Evolutionary conservation across 2,888 invertebrate species (phyloP), one percentile per base, ranked within the genome.

Genomic region (Adela reaumurella): DNA sequence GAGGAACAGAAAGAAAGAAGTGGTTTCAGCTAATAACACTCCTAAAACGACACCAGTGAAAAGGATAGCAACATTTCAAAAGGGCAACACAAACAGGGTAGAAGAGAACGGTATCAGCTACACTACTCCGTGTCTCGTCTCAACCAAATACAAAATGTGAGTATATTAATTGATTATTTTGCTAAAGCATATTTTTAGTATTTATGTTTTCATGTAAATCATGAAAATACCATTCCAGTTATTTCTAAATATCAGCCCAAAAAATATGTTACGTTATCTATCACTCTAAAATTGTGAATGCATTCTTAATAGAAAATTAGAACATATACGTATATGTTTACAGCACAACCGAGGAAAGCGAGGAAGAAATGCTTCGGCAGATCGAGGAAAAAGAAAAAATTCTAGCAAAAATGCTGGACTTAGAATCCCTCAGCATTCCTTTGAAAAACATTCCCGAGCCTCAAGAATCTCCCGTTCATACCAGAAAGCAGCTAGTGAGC

Each of bases 311-410:
- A 19, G 17, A 18, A 42, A 19, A 24, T 18, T 46, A 44, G 10
- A 45, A 1, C 43, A 24, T 35, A n/a, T n/a, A n/a, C n/a, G n/a
- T 11, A 42, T 19, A 41, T 2, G 11, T 43, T 43, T 80, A 80
- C 42, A 67, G 81, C 54, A 60, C 77, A 43, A 74, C 82, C 1
- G 82, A 85, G 57, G 67, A 81, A 45, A 71, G 81, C 58, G 86
- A 86, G 64, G 86, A 86, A 3, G 82, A 82, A 53, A 81, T 84
- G 0, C 83, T 91, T 46, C 83, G 86, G 55, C 86, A 90, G 55
- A 87, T 91, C 42, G 86, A 86, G 62, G 81, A 84, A 54, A 91
- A 91, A 62, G 90, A 91, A 58, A 88, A 86, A 62, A 81, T 86
- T 17, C 66, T 89, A 14, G 87, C 87, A 0, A 84, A 85, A 59